Base-by-base conservation (phyloP, 2,797 vertebrate genomes). In the Hapalemur alaotrensis region DNA sequence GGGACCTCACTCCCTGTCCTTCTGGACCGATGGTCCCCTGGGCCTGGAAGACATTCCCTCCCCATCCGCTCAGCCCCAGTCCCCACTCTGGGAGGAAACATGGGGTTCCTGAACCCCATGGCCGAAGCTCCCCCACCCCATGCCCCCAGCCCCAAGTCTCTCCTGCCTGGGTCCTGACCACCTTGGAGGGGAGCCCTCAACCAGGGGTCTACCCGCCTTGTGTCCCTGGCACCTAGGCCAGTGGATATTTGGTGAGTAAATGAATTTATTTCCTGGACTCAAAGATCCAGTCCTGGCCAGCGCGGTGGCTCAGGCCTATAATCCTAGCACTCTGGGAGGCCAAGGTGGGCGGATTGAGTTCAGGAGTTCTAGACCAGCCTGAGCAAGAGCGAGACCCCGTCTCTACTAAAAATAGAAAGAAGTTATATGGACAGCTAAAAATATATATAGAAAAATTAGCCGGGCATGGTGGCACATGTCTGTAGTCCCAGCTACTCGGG, bases 141-240 rank as follows among this genome's bases (percentile, higher is more conserved):
- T 9, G 2, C 15, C 0, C 14, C 2, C 2, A 9, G 35, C 18
- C 46, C 57, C 2, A 14, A 18, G 69, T 28, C 41, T 38, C 35
- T 52, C 28, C 4, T 0, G 0, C 70, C 35, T 20, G 61, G 4
- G 23, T 30, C 41, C 59, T 41, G 0, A 1, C 12, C 13, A 1
- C 32, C 52, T 46, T 46, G 22, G 38, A 23, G 18, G 52, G 70
- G 52, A n/a, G 30, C 5, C 7, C 63, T 35, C 0, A 2, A 41
- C 11, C 15, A 59, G 5, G 2, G 48, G 23, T 43, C 65, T 38
- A 22, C 54, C 54, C 0, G 0, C 3, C 10, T 0, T 9, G 59
- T 50, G n/a, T 28, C 63, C 32, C 15, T 32, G 2, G 4, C 23
- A 5, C 38, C 35, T 9, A 54, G 59, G 86, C 87, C 67, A 52